phyloP scores from a whole-genome alignment of 2,113 vertebrate genomes.

The Redunca redunca region DNA sequence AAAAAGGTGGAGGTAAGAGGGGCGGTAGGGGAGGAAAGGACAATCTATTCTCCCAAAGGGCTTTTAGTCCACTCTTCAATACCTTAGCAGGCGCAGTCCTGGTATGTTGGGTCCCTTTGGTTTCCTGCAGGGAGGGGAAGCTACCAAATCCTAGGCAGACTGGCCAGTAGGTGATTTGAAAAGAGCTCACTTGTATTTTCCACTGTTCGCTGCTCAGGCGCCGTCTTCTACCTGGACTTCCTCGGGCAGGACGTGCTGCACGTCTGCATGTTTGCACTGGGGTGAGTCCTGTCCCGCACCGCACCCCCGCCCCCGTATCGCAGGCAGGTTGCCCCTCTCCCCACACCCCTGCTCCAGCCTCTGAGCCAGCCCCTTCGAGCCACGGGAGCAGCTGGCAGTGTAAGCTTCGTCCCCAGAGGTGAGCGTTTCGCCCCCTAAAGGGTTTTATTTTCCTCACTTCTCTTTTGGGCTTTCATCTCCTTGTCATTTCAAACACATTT shows the following conservation, averaged over 20 bases:
- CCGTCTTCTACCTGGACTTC: slow-evolving; percentile 95
- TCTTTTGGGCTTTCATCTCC: background rate
- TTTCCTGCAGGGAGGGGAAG: background rate
- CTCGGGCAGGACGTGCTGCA: slow-evolving; percentile 88
- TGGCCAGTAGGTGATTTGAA: background rate
- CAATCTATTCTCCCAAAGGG: background rate
- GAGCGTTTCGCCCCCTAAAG: background rate
- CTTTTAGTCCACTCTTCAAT: background rate
- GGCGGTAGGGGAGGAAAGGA: background rate
- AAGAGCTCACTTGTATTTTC: background rate
- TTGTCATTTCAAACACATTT: background rate
- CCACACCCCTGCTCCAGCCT: background rate
- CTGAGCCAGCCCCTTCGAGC: background rate
- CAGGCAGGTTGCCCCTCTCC: background rate
- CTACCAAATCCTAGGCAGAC: background rate
- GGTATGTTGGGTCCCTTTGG: background rate
- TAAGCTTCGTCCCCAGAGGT: background rate
- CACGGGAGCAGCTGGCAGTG: background rate
- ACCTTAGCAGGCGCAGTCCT: background rate
- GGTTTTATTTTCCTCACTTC: background rate
- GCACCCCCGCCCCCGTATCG: fast-evolving
- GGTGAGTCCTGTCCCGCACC: slow-evolving; percentile 82
- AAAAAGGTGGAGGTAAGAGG: background rate
- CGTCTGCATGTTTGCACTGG: slow-evolving; percentile 94
- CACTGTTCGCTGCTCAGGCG: slow-evolving; percentile 78